Percentiles rank a stretch among this genome's conserved stretches.
These are phyloP conservation scores for Menidia menidia DNA, from an alignment of 2,797 vertebrate species.

Conservation along the genomic window DNA sequence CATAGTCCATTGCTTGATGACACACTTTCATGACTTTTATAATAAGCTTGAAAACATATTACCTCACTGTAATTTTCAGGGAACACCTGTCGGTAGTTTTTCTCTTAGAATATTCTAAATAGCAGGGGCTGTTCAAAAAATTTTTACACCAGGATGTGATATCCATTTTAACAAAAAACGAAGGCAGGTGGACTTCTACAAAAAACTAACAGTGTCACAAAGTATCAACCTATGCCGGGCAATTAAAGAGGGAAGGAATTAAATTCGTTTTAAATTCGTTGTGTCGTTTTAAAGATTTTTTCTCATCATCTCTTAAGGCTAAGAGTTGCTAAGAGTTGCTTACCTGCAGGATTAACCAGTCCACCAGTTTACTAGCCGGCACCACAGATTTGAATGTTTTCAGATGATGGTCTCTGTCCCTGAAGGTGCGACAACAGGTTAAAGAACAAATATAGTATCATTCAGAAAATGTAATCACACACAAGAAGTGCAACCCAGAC, in stretches of 20 bases:
- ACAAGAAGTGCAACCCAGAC: not conserved
- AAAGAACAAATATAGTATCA: not conserved
- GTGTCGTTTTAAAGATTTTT: not conserved
- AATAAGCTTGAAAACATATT: not conserved
- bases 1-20: not conserved
- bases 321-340: not conserved
- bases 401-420: constrained; percentile 94
- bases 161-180: not conserved
- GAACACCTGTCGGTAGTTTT: not conserved
- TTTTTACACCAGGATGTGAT: too few species aligned
- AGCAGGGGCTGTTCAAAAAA: not conserved
- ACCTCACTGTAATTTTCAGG: not conserved
- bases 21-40: not conserved
- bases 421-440: constrained; percentile 59
- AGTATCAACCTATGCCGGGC: not conserved
- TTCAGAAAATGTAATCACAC: not conserved
- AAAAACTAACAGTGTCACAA: not conserved
- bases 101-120: not conserved
- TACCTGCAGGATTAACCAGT: constrained; percentile 97
- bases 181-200: not conserved
- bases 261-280: too few species aligned
- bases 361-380: constrained; percentile 93
- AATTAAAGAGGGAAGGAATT: not conserved
- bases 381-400: constrained; percentile 98
- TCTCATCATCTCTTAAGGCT: not conserved